Conservation (phyloP, 2,113 vertebrate genomes). For the Herpetotheres cachinnans region DNA sequence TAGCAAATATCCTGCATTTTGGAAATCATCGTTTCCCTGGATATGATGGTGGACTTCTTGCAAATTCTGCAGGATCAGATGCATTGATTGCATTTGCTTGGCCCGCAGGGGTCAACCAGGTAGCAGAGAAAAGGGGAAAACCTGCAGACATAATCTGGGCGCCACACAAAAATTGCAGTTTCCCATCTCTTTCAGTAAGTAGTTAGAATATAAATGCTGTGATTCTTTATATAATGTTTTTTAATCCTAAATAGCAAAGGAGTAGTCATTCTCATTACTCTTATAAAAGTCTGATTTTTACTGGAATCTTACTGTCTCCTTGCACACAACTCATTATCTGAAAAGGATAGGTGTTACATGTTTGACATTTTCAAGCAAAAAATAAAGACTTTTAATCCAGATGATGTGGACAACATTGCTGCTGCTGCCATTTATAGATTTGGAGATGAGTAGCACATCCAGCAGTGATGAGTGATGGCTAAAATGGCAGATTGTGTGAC, state of each 20-base stretch:
- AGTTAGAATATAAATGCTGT: neutral
- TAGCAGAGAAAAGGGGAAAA: neutral
- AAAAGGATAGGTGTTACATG: neutral
- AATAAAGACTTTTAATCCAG: neutral
- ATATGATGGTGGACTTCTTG: rapidly evolving
- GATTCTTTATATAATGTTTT: neutral
- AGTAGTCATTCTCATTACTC: neutral
- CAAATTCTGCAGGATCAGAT: neutral
- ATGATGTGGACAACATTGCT: neutral
- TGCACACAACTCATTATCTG: neutral
- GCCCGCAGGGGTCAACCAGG: neutral
- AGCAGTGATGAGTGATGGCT: neutral
- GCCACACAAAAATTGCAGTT: neutral
- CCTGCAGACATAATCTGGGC: neutral
- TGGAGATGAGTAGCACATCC: neutral
- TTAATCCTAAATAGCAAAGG: neutral
- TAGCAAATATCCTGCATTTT: neutral
- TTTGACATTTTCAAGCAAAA: neutral
- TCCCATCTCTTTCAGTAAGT: neutral
- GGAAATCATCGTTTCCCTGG: neutral
- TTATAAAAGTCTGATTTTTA: neutral
- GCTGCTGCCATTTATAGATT: neutral
- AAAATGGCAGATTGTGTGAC: neutral
- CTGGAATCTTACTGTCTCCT: neutral
- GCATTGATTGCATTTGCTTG: neutral